Base-by-base conservation (phyloP, 2,888 invertebrate species). In the Chrysina gloriosa region DNA sequence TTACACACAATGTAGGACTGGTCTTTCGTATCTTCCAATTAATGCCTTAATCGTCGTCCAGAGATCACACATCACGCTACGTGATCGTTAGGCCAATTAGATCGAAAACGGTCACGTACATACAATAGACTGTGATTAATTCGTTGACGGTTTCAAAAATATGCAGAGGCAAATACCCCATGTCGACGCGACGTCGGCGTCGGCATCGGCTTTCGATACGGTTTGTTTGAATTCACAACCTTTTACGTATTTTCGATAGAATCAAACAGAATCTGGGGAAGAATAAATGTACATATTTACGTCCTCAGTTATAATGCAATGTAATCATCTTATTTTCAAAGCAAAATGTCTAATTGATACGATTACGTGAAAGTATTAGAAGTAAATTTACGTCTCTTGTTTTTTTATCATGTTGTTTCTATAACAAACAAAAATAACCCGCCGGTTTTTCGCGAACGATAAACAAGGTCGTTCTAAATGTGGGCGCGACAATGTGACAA, bases 401-500 rank as follows among this genome's bases (percentile, higher is more conserved):
- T 19, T 48, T n/a, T 48, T n/a, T 23, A 48, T 48, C 47, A 48
- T 19, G 21, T 19, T 21, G 47, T 52, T 29, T 27, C 31, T 52
- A 5, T 11, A 29, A 27, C 31, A 14, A 52, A 52, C 19, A 52
- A 56, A 56, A 56, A 56, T 56, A 56, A 2, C 56, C 21, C 19
- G n/a, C 29, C 36, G 21, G 9, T 19, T 56, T 56, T 34, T 56
- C 36, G 9, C 34, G 6, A 36, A 21, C 11, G 36, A 36, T 56
- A 56, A 56, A 56, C 56, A 56, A 56, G 56, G 56, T 56, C 56
- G n/a, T 14, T 34, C 36, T 34, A 36, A 19, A 56, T 56, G 21
- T 34, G 36, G 21, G 19, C 7, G n/a, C 19, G 29, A 19, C 31
- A 54, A 19, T 54, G 25, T n/a, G 47, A 7, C 23, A 23, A n/a